phyloP scores from a whole-genome alignment of 1,140 invertebrate genomes.

The Paralvinella palmiformis region DNA sequence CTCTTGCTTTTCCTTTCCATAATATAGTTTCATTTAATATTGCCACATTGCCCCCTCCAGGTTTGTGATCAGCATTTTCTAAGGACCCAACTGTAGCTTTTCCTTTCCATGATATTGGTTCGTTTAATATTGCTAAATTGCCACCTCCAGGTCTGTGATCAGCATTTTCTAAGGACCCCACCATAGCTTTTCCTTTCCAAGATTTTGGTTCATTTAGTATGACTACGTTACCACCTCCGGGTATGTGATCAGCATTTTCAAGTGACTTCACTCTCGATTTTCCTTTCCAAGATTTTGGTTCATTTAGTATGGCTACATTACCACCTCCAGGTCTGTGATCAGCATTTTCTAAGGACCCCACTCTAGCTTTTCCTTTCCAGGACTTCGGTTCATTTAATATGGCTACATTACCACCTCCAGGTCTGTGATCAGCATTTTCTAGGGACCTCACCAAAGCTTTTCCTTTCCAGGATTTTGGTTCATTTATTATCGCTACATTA shows the following conservation, averaged over 20 bases:
- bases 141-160: slow-evolving; percentile 65
- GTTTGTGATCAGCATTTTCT: slow-evolving; percentile 60
- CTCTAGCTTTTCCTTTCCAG: slow-evolving; percentile 52
- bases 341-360: slow-evolving; percentile 27
- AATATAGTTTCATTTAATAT: slow-evolving; percentile 62
- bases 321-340: slow-evolving; percentile 25
- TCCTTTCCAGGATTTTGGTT: no score
- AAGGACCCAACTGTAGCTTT: background rate
- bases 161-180: slow-evolving; percentile 6
- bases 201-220: background rate
- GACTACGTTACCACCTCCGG: background rate
- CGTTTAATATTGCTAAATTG: no score
- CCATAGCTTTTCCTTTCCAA: background rate
- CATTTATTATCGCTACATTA: no score
- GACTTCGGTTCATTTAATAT: no score
- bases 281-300: background rate
- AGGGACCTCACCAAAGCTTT: no score
- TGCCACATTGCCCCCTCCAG: slow-evolving; percentile 39
- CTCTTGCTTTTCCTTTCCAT: slow-evolving; percentile 87
- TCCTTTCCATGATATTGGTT: background rate
- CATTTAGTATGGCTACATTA: slow-evolving; percentile 15
- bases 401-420: no score
- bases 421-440: no score
- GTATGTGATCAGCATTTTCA: background rate
- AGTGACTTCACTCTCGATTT: slow-evolving; percentile 4